phyloP scores from a whole-genome alignment of 2,113 vertebrate genomes.

The Synchiropus splendidus region DNA sequence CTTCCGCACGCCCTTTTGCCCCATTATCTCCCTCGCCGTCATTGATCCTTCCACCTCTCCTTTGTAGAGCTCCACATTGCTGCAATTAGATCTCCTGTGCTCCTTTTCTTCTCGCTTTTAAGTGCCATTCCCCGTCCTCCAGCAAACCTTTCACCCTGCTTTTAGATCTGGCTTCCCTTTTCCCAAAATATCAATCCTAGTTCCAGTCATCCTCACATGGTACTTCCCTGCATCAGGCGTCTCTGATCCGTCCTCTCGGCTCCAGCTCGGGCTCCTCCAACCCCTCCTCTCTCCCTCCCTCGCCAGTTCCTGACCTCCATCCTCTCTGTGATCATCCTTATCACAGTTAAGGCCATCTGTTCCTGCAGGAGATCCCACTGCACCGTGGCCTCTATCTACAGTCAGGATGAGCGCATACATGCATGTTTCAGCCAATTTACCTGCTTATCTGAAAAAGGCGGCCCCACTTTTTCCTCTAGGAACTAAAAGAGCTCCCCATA shows the following conservation, averaged over 20 bases:
- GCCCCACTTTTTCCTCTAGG: slow-evolving; percentile 6
- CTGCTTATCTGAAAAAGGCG: background rate
- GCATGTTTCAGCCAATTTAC: slow-evolving; percentile 21
- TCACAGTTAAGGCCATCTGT: slow-evolving; percentile 64
- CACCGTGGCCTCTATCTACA: slow-evolving; percentile 14
- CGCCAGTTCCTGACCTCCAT: slow-evolving; percentile 58
- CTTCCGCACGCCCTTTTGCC: slow-evolving; percentile 1
- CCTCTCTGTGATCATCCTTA: slow-evolving; percentile 58
- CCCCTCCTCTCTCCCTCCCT: slow-evolving; percentile 19
- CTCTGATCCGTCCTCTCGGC: slow-evolving; percentile 42
- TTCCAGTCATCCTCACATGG: slow-evolving; percentile 26
- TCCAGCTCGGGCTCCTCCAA: background rate
- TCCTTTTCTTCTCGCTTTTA: slow-evolving; percentile 4
- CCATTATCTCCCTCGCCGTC: slow-evolving; percentile 10
- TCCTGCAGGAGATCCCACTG: slow-evolving; percentile 51
- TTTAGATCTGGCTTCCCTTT: slow-evolving; percentile 1
- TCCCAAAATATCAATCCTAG: slow-evolving; percentile 32
- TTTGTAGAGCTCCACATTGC: background rate
- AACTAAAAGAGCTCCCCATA: background rate
- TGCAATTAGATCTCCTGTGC: slow-evolving; percentile 15
- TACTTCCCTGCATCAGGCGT: slow-evolving; percentile 23
- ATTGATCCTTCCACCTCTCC: slow-evolving; percentile 12
- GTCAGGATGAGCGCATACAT: slow-evolving; percentile 31
- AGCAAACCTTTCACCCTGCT: slow-evolving; percentile 15
- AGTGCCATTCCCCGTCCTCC: slow-evolving; percentile 1